Conservation (phyloP, 2,797 vertebrate species). For the Chromis chromis region DNA sequence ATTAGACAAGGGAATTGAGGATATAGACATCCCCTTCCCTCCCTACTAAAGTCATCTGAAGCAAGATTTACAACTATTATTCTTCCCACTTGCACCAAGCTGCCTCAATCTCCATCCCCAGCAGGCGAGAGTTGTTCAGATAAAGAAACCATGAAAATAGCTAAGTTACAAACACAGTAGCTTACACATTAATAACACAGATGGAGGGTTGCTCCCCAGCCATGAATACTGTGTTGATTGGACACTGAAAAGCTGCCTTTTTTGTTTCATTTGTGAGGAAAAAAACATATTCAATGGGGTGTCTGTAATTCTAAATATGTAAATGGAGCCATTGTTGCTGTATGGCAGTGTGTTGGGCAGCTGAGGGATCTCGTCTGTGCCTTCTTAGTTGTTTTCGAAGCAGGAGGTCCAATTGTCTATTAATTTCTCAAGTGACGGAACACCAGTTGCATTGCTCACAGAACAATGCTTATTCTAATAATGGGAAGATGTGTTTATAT, state of each 20-base stretch:
- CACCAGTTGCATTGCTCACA: constrained; percentile 3
- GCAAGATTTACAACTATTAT: constrained; percentile 63
- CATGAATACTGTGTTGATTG: constrained; percentile 23
- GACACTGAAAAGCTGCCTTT: constrained; percentile 39
- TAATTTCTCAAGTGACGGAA: constrained; percentile 26
- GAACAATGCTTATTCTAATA: constrained; percentile 13
- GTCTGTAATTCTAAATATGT: constrained; percentile 41
- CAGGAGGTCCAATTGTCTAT: constrained; percentile 17
- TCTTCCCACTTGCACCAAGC: constrained; percentile 33
- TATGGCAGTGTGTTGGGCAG: constrained; percentile 32
- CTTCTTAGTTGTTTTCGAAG: constrained; percentile 36
- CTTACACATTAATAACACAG: constrained; percentile 44
- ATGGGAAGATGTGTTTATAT: constrained; percentile 30
- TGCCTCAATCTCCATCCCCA: constrained; percentile 25
- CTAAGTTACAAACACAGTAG: constrained; percentile 9
- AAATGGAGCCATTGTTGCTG: constrained; percentile 22
- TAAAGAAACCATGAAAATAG: constrained; percentile 24
- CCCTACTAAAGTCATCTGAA: constrained; percentile 55
- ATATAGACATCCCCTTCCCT: constrained; percentile 38
- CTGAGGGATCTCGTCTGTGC: constrained; percentile 26
- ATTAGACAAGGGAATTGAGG: constrained; percentile 65
- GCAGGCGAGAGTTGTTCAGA: constrained; percentile 31
- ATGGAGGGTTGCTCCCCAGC: constrained; percentile 38
- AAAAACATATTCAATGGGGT: constrained; percentile 35
- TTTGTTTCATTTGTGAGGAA: constrained; percentile 49